Evolutionary conservation across 30 jellyfish, hydroid and myxozoan species (phyloP), one percentile per base, ranked within the genome.

Genomic region (Cassiopea andromeda): DNA sequence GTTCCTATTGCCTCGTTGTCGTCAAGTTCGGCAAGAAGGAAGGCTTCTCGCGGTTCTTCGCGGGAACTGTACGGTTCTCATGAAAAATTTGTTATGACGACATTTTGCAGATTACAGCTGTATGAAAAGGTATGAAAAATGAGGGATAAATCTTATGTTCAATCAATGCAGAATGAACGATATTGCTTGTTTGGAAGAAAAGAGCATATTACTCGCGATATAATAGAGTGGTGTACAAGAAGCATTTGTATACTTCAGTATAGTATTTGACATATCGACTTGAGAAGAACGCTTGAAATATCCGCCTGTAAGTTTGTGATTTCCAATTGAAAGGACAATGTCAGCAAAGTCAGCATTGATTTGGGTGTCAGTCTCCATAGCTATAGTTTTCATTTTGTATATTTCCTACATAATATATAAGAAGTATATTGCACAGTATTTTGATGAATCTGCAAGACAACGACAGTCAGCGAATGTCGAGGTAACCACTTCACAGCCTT

Each of bases 361-460:
- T 17, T 83, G 92, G 92, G 78, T 73, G 1, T 46, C 92, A 1
- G 92, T 70, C 43, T 77, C 16, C 48, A 79, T 48, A 3, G 69
- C 76, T 1, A 48, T 83, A 8, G 38, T 73, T 12, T 12, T 83
- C n/a, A 70, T 83, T 27, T 60, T 70, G 0, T 83, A 48, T 38
- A 49, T 83, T 1, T 48, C 78, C 15, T 70, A 70, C 48, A 16
- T n/a, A 48, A 46, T 83, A 66, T 83, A 83, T 46, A 69, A 71
- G 76, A 83, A 50, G 8, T 83, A 69, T 46, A 83, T 83, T 71
- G 92, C 84, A 83, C 48, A 73, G 46, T 71, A 70, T 48, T 83
- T 83, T 71, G 46, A 44, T 5, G 69, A 8, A 68, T 73, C 83
- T 44, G 64, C 7, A 48, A 27, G 18, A 38, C 85, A 74, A 54